Base-by-base conservation (phyloP, 2,113 vertebrate genomes). In the Axis porcinus region DNA sequence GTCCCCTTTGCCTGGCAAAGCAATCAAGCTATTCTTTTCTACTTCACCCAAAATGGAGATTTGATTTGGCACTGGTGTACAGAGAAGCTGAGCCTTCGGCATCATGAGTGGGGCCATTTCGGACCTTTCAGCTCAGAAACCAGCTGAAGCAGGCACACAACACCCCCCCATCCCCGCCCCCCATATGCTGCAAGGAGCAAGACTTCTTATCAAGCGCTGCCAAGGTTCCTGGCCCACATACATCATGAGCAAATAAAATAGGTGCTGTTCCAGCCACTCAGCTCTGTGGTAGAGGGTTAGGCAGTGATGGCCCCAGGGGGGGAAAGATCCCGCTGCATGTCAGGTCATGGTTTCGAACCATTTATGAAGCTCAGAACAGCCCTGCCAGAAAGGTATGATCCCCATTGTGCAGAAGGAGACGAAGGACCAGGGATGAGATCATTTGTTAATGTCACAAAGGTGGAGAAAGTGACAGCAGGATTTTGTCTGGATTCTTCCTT, bases 261-360 rank as follows among this genome's bases (percentile, higher is more conserved):
- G n/a, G n/a, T 74, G 27, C 64, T 7, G 8, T 36, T 86, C 36
- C 36, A 84, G 30, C 5, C 3, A 2, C 19, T n/a, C 11, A 17
- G 60, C 64, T 93, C 78, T 54, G 28, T 54, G 50, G 64, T 36
- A 58, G 60, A 11, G 8, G 15, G 23, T 14, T n/a, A 7, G 94
- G 45, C 11, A 7, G 23, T 30, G 54, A 30, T 3, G 55, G 55
- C 33, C n/a, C 47, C 0, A 5, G 47, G 33, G 21, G 36, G 12
- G 3, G 14, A 21, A 28, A 25, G 13, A 21, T 5, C 15, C 16
- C 5, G 36, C 36, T 19, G 16, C 10, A 1, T 0, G 9, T 55
- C 7, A 28, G 88, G 40, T 45, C 28, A 2, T 9, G 13, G 76
- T 45, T 28, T 47, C 17, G 9, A 2, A 6, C 50, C 62, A 57